Conservation (phyloP, 2,888 invertebrate genomes). For the Protonemura montana region DNA sequence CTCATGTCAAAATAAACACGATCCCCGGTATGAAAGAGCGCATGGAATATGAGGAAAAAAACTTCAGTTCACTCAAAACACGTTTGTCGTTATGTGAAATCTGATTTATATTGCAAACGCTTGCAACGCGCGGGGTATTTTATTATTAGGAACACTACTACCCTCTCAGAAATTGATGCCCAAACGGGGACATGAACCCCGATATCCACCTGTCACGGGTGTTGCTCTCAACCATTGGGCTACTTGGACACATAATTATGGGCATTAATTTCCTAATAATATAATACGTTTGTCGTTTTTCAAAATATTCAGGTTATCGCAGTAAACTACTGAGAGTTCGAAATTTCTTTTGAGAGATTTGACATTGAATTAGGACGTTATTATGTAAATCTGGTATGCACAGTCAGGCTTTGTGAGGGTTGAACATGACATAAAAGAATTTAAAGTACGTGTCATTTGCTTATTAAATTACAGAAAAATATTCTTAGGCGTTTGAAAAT, state of each 20-base stretch:
- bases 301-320: no score
- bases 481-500: not conserved
- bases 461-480: not conserved
- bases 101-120: no score
- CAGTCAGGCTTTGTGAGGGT: constrained; percentile 23
- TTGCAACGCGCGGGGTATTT: no score
- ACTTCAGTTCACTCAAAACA: not conserved
- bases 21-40: not conserved
- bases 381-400: constrained; percentile 40
- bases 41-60: constrained; percentile 26
- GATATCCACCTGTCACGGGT: no score
- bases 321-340: not conserved
- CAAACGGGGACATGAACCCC: no score
- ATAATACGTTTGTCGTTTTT: not conserved
- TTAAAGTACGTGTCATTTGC: constrained; percentile 30
- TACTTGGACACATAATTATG: no score
- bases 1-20: not conserved
- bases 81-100: constrained; percentile 3
- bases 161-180: no score
- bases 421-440: constrained; percentile 29
- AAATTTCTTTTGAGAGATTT: not conserved
- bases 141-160: no score
- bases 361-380: not conserved
- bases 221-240: no score
- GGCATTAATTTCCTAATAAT: no score